Evolutionary conservation across 2,888 invertebrate species (phyloP).

Genomic region (Microdon myrmicae): DNA sequence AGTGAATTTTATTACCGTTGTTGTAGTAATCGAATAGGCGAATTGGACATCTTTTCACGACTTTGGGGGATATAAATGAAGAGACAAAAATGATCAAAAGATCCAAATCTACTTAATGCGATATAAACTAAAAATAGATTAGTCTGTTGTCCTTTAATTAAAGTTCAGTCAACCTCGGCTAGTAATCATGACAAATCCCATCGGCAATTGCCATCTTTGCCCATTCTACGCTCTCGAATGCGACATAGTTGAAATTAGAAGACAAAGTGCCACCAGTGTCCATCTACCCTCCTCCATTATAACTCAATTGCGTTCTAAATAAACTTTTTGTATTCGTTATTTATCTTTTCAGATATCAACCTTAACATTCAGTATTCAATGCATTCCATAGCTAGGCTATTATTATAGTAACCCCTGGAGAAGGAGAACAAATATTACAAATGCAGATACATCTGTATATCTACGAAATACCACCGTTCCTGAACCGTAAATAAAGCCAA

Average conservation of each 20-base stretch:
- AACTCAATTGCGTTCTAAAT: conserved; percentile 8
- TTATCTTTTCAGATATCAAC: conserved; percentile 33
- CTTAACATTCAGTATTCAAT: conserved; percentile 45
- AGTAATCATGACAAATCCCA: no score
- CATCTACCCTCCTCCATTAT: conserved; percentile 12
- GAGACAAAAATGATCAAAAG: no score
- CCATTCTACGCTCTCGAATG: no score
- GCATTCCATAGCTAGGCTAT: conserved; percentile 43
- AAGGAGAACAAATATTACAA: background rate
- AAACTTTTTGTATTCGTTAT: background rate
- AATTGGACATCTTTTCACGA: no score
- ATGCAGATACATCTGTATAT: conserved; percentile 2
- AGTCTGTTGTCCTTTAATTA: no score
- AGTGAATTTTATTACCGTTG: no score
- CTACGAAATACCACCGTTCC: conserved; percentile 23
- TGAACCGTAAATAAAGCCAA: conserved; percentile 30
- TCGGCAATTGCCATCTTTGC: no score
- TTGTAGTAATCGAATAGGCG: no score
- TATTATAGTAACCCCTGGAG: conserved; percentile 29
- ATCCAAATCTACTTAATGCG: no score
- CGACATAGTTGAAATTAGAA: conserved; percentile 4
- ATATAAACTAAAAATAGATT: no score
- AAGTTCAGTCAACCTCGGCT: no score
- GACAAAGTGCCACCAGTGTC: conserved; percentile 36
- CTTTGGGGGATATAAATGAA: no score